These are phyloP conservation scores for Drosophila formosana DNA, from an alignment of 2,888 invertebrate genomes.

Conservation along the genomic window DNA sequence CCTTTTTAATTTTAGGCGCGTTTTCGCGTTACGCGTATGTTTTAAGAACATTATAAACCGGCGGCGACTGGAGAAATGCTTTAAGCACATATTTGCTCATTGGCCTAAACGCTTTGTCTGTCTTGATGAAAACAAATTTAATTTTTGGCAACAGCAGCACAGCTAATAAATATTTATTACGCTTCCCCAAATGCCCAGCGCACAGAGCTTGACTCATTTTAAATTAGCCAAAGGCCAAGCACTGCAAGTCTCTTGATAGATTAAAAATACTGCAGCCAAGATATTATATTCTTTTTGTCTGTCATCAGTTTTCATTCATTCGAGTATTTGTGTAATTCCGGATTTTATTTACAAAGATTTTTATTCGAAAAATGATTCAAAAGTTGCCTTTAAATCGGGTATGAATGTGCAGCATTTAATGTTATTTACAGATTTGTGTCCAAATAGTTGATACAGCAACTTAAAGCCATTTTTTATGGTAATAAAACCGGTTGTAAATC, in stretches of 20 bases:
- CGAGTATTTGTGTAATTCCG: not conserved
- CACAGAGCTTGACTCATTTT: conserved; percentile 14
- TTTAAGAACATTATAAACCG: conserved; percentile 27
- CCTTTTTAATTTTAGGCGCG: conserved; percentile 68
- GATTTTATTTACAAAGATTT: conserved; percentile 10
- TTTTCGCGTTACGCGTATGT: conserved; percentile 36
- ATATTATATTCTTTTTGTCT: not conserved
- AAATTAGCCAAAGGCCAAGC: conserved; percentile 22
- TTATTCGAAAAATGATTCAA: not conserved
- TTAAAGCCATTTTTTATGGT: conserved; percentile 20
- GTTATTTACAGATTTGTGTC: not conserved
- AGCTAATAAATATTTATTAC: conserved; percentile 76
- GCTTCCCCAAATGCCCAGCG: conserved; percentile 29
- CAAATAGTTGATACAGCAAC: conserved; percentile 4
- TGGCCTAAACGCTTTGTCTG: conserved; percentile 61
- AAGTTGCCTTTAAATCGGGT: conserved; percentile 7
- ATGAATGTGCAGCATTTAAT: not conserved
- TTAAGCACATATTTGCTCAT: conserved; percentile 42
- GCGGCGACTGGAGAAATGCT: conserved; percentile 17
- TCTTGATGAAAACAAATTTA: conserved; percentile 77
- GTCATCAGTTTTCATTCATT: not conserved
- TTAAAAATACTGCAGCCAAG: not conserved
- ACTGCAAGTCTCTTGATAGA: conserved; percentile 32
- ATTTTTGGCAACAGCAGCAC: conserved; percentile 54
- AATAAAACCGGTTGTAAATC: conserved; percentile 7